Evolutionary conservation across 2,113 vertebrate genomes (phyloP).

Genomic region (Myrmophylax atrothorax): DNA sequence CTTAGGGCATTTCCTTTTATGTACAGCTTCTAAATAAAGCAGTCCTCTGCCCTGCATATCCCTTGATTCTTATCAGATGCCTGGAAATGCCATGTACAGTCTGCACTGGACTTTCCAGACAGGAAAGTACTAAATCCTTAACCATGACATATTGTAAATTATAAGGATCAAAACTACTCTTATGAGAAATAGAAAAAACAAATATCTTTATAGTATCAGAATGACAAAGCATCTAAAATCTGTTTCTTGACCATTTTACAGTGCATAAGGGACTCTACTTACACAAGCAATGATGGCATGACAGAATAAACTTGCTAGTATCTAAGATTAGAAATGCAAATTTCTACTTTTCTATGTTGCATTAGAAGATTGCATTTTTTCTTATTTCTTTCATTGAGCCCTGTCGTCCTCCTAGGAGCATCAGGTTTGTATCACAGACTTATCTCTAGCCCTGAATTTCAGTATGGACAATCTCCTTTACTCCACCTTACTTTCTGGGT

Average conservation of each 20-base stretch:
- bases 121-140: neutral
- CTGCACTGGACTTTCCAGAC: neutral
- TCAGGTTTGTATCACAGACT: neutral
- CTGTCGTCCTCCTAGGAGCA: neutral
- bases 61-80: constrained; percentile 32
- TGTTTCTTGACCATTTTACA: neutral
- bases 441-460: neutral
- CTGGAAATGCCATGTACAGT: neutral
- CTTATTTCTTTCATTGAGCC: neutral
- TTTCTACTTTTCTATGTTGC: neutral
- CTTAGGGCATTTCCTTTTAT: constrained; percentile 11
- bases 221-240: neutral
- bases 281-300: neutral
- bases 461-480: neutral
- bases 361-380: neutral
- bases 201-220: neutral
- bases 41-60: neutral
- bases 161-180: neutral
- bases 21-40: constrained; percentile 42
- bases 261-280: neutral
- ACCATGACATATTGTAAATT: neutral
- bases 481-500: neutral
- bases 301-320: neutral
- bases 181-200: neutral
- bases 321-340: neutral